Evolutionary conservation across 2,888 invertebrate species (phyloP).

Genomic region (Oscheius sp.): DNA sequence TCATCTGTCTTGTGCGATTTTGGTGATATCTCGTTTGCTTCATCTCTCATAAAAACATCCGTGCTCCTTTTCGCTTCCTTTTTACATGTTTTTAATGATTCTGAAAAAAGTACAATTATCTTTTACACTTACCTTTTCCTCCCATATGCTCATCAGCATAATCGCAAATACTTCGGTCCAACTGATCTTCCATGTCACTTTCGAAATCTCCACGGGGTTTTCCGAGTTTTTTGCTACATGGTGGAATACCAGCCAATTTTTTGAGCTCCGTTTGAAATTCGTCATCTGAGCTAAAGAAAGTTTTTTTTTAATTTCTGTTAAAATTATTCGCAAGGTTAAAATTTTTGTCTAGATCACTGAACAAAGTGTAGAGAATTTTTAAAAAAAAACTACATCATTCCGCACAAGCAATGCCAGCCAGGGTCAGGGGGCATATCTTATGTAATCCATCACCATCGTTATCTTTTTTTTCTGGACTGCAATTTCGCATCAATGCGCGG

Average conservation of each 20-base stretch:
- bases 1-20: slow-evolving; percentile 23
- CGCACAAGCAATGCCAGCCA: too few relatives aligned
- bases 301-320: too few relatives aligned
- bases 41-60: not conserved
- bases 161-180: slow-evolving; percentile 49
- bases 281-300: slow-evolving; percentile 61
- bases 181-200: slow-evolving; percentile 57
- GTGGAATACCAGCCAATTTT: slow-evolving; percentile 49
- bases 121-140: slow-evolving; percentile 5
- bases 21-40: not conserved
- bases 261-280: slow-evolving; percentile 55
- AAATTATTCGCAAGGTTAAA: too few relatives aligned
- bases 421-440: too few relatives aligned
- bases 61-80: not conserved
- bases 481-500: not conserved
- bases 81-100: too few relatives aligned
- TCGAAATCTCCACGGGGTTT: slow-evolving; percentile 51
- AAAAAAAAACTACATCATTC: too few relatives aligned
- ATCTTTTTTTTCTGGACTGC: slow-evolving; percentile 8
- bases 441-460: slow-evolving; percentile 5
- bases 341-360: too few relatives aligned
- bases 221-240: slow-evolving; percentile 25
- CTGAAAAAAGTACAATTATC: slow-evolving; percentile 3
- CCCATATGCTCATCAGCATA: slow-evolving; percentile 46
- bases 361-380: too few relatives aligned